Evolutionary conservation across 1,140 invertebrate species (phyloP), one percentile per base, ranked within the genome.

Genomic region (Listronotus oregonensis): DNA sequence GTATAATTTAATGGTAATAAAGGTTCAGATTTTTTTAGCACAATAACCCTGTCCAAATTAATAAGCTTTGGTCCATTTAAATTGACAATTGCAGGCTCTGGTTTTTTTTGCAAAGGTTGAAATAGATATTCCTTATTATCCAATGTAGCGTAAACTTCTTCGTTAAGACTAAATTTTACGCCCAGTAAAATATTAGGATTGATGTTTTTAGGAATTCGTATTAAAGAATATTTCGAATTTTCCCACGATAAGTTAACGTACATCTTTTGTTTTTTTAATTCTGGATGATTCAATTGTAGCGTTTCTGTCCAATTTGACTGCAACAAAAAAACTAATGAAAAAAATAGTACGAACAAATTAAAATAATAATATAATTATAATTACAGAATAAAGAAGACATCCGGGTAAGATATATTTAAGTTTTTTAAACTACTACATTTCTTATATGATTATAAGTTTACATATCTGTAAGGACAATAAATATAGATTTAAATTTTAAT

Each of bases 131-230:
- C 63, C 21, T 60, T 54, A n/a, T 50, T n/a, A 39, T 61, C 44
- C 12, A 71, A 34, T 31, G 50, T 69, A 1, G 69, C n/a, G 34
- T 50, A 52, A 0, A 18, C 49, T 21, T 64, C 50, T 43, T 64
- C 27, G 6, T 56, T 39, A 32, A 68, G 50, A 42, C 64, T 51
- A 8, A 52, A 46, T 37, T 61, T 32, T 31, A 56, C 21, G 32
- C 55, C 59, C n/a, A 61, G 14, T n/a, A 71, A 62, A 12, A 10
- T 15, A 12, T 54, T 12, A 7, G 64, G 58, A 64, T 71, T 46
- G 6, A 71, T 63, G 18, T 17, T 60, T 59, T 61, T 69, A 12
- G 70, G 70, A 6, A 69, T 34, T 49, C 62, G 37, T 7, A 71
- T 14, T 17, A 69, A 15, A 37, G 61, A 52, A 18, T 44, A 27